Conservation (phyloP, 2,113 vertebrate species). For the Semnopithecus entellus region DNA sequence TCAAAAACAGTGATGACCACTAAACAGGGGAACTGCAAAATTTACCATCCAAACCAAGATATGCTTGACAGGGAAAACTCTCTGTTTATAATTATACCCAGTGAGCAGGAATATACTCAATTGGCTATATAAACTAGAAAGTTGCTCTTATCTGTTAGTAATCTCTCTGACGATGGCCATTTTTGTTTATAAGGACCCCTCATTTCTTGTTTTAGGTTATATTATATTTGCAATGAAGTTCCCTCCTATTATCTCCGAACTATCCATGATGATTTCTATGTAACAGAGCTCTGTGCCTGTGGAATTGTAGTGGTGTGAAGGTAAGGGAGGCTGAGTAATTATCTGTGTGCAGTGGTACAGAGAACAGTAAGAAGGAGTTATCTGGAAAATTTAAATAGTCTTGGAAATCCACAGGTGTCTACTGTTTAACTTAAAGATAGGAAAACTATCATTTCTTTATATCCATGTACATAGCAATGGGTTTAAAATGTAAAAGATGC, state of each 20-base stretch:
- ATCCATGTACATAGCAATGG: not conserved
- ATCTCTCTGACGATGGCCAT: not conserved
- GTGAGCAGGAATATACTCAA: not conserved
- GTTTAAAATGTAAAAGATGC: not conserved
- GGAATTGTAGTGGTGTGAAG: not conserved
- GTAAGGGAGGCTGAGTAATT: not conserved
- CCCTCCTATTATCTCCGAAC: not conserved
- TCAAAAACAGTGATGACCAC: not conserved
- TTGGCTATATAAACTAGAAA: not conserved
- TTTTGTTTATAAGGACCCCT: not conserved
- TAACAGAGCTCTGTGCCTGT: not conserved
- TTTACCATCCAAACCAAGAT: not conserved
- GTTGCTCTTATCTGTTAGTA: not conserved
- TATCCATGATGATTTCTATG: not conserved
- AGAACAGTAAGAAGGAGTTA: not conserved
- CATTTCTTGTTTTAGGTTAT: not conserved
- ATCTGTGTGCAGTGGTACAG: not conserved
- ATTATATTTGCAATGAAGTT: not conserved
- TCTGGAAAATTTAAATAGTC: not conserved
- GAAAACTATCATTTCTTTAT: not conserved
- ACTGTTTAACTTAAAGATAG: not conserved
- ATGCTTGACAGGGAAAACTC: not conserved
- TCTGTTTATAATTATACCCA: not conserved
- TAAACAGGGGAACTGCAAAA: not conserved
- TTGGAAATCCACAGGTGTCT: not conserved